These are phyloP conservation scores for Arothron firmamentum DNA, from an alignment of 2,113 vertebrate genomes.

Conservation along the genomic window DNA sequence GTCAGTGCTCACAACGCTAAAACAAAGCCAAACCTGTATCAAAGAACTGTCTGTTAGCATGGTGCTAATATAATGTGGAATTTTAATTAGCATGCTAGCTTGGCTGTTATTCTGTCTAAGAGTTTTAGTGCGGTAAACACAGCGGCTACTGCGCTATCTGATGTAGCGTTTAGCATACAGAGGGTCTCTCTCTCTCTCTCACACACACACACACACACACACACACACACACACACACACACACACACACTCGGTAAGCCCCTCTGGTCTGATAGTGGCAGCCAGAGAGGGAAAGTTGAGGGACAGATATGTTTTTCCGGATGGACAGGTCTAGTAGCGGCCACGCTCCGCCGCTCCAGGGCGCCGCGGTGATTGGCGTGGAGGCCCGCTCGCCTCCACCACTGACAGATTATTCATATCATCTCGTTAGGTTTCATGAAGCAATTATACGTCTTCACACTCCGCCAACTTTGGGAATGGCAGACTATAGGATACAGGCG, in stretches of 20 bases:
- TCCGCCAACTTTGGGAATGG: conserved; percentile 65
- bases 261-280: conserved; percentile 43
- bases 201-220: conserved; percentile 25
- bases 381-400: conserved; percentile 47
- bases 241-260: conserved; percentile 9
- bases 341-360: conserved; percentile 55
- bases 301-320: conserved; percentile 62
- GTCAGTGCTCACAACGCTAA: too few relatives aligned
- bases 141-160: conserved; percentile 42
- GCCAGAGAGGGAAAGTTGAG: conserved; percentile 39
- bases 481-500: conserved; percentile 46
- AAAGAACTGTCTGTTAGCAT: too few relatives aligned
- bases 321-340: conserved; percentile 64
- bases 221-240: conserved; percentile 10
- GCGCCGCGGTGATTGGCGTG: conserved; percentile 62
- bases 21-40: too few relatives aligned
- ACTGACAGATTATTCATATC: conserved; percentile 75
- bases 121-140: conserved; percentile 7
- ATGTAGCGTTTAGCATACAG: conserved; percentile 45
- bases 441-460: conserved; percentile 74
- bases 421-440: conserved; percentile 70
- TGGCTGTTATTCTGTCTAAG: too few relatives aligned
- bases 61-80: too few relatives aligned
- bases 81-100: too few relatives aligned
- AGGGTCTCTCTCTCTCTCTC: conserved; percentile 35